Conservation (phyloP, 2,113 vertebrate genomes). For the Chloropsis cyanopogon region DNA sequence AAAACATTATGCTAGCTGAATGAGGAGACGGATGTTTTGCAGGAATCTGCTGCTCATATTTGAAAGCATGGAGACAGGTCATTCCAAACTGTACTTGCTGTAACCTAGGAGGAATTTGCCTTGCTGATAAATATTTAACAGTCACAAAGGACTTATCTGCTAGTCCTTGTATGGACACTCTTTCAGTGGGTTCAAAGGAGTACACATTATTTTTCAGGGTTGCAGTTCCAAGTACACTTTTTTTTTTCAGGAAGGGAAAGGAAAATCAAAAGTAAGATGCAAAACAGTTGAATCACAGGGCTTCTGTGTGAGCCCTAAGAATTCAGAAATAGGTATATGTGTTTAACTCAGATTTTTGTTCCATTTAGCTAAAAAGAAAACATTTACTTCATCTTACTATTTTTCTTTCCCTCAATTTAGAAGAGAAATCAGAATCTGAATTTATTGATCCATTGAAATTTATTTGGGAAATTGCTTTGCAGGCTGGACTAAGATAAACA, state of each 20-base stretch:
- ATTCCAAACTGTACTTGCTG: conserved; percentile 43
- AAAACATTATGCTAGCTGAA: not conserved
- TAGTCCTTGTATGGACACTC: conserved; percentile 13
- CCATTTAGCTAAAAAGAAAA: not conserved
- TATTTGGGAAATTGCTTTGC: conserved; percentile 44
- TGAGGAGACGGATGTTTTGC: not conserved
- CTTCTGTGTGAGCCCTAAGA: not conserved
- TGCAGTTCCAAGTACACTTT: not conserved
- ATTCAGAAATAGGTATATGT: not conserved
- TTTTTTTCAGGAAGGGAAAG: not conserved
- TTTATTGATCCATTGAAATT: conserved; percentile 32
- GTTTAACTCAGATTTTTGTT: not conserved
- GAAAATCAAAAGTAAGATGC: not conserved
- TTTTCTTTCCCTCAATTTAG: conserved; percentile 8
- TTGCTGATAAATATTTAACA: conserved; percentile 57
- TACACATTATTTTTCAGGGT: conserved; percentile 1
- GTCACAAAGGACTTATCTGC: not conserved
- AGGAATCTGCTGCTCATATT: conserved; percentile 7
- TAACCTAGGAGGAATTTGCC: conserved; percentile 36
- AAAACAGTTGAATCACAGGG: conserved; percentile 1
- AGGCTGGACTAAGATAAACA: conserved; percentile 21
- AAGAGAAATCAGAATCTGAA: conserved; percentile 12
- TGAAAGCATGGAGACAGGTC: not conserved
- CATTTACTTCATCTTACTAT: not conserved
- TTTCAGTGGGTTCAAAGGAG: conserved; percentile 1